Evolutionary conservation across 2,797 vertebrate species (phyloP).

Genomic region (Ctenochaetus hawaiiensis): DNA sequence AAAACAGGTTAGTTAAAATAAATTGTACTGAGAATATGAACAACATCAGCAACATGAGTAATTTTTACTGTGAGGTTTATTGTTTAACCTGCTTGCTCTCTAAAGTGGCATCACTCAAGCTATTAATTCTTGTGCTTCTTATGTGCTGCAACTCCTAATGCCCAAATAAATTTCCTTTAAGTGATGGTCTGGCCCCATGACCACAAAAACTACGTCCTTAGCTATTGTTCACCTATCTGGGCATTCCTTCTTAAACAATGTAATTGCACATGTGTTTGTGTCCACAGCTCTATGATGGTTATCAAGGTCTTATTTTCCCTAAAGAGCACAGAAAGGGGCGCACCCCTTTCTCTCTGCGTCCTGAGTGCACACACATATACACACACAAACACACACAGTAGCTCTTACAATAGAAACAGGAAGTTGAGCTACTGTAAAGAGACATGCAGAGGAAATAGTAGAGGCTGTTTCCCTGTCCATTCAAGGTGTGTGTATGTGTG

Average conservation of each 20-base stretch:
- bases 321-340: slow-evolving; percentile 58
- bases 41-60: slow-evolving; percentile 5
- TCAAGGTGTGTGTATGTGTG: slow-evolving; percentile 41
- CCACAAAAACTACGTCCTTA: slow-evolving; percentile 1
- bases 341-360: slow-evolving; percentile 64
- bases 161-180: background rate
- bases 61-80: background rate
- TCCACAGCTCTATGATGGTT: slow-evolving; percentile 40
- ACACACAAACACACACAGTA: slow-evolving; percentile 36
- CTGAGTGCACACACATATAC: slow-evolving; percentile 22
- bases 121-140: background rate
- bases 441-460: slow-evolving; percentile 78
- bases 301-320: slow-evolving; percentile 66
- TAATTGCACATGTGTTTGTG: slow-evolving; percentile 34
- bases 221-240: slow-evolving; percentile 27
- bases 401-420: slow-evolving; percentile 77
- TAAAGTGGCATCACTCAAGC: background rate
- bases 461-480: slow-evolving; percentile 61
- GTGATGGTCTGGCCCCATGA: background rate
- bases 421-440: slow-evolving; percentile 75
- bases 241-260: slow-evolving; percentile 32
- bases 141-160: background rate
- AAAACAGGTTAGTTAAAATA: background rate
- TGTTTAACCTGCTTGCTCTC: background rate
- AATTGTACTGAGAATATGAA: background rate